phyloP scores from a whole-genome alignment of 2,797 vertebrate species.

The Natrix natrix region DNA sequence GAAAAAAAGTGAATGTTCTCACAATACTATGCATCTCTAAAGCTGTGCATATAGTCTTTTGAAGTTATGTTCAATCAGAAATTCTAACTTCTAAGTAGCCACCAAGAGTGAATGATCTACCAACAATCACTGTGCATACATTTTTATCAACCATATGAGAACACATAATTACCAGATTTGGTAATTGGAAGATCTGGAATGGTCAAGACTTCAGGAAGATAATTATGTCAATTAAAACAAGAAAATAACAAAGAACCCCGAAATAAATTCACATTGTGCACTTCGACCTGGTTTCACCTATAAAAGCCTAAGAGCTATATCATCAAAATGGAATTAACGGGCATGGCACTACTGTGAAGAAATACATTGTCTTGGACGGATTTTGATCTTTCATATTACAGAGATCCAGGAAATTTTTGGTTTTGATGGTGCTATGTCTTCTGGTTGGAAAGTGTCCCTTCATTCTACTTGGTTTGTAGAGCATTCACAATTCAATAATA shows the following conservation, averaged over 20 bases:
- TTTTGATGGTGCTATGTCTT: neutral
- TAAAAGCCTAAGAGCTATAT: neutral
- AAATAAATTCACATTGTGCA: neutral
- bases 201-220: neutral
- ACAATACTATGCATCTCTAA: neutral
- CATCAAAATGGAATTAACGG: neutral
- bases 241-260: neutral
- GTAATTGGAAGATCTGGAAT: conserved; percentile 5
- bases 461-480: neutral
- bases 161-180: conserved; percentile 17
- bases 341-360: neutral
- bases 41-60: neutral
- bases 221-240: neutral
- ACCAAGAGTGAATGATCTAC: neutral
- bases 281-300: neutral
- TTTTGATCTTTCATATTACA: neutral
- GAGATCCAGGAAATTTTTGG: neutral
- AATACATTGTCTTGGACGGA: neutral
- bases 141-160: neutral
- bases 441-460: neutral
- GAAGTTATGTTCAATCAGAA: neutral
- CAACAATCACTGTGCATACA: neutral
- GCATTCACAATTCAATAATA: neutral
- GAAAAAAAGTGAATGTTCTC: neutral
- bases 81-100: neutral